Evolutionary conservation across 2,113 vertebrate species (phyloP).

Genomic region (Syngnathoides biaculeatus): DNA sequence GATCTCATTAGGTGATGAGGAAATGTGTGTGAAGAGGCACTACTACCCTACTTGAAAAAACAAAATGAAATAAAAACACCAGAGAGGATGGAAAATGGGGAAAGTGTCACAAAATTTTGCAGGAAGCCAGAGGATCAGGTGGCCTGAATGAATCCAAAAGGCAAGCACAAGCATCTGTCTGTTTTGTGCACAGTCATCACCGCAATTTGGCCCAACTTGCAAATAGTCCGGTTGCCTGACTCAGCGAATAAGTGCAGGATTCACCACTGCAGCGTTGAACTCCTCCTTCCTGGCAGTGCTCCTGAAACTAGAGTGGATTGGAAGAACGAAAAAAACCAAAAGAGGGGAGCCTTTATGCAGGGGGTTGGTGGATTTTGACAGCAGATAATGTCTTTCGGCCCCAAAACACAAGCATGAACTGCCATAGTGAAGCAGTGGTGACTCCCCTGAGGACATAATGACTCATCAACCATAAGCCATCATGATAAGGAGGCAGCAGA

Average conservation of each 20-base stretch:
- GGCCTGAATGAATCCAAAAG: slow-evolving; percentile 15
- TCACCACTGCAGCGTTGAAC: slow-evolving; percentile 14
- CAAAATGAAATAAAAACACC: background rate
- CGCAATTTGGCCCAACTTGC: slow-evolving; percentile 8
- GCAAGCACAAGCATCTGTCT: background rate
- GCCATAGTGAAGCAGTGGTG: slow-evolving; percentile 1
- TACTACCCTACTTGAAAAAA: slow-evolving; percentile 30
- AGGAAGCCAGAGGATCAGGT: slow-evolving; percentile 15
- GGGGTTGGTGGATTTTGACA: slow-evolving; percentile 17
- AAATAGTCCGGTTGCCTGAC: slow-evolving; percentile 25
- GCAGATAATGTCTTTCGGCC: background rate
- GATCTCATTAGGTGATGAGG: background rate
- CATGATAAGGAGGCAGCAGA: slow-evolving; percentile 16
- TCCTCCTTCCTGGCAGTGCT: background rate
- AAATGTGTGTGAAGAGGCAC: slow-evolving; percentile 21
- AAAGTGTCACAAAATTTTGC: slow-evolving; percentile 4
- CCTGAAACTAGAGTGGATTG: slow-evolving; percentile 8
- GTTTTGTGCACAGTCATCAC: slow-evolving; percentile 27
- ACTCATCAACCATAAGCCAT: slow-evolving; percentile 13
- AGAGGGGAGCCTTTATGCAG: background rate
- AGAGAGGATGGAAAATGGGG: slow-evolving; percentile 19
- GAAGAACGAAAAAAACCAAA: background rate
- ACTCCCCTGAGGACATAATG: slow-evolving; percentile 8
- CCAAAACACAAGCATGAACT: slow-evolving; percentile 8
- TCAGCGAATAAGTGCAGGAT: slow-evolving; percentile 29